Conservation (phyloP, 1,140 invertebrate species). For the Pogonomyrmex californicus region DNA sequence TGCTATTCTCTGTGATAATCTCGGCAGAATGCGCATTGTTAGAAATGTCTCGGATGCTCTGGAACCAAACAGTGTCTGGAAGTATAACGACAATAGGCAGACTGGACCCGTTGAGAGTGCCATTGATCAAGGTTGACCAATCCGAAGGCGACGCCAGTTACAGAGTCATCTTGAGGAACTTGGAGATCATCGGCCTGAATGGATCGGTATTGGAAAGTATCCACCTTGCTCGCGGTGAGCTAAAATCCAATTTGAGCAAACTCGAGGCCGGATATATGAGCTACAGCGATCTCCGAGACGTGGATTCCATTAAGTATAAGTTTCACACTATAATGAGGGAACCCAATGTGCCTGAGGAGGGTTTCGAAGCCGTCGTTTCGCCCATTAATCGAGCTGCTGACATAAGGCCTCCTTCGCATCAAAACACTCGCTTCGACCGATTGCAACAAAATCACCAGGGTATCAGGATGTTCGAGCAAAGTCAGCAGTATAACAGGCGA, state of each 20-base stretch:
- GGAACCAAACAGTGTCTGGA: conserved; percentile 80
- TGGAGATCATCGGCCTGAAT: conserved; percentile 84
- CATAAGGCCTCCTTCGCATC: neutral
- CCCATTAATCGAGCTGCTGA: neutral
- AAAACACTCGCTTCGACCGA: conserved; percentile 49
- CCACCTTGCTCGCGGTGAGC: conserved; percentile 79
- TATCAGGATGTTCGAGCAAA: conserved; percentile 8
- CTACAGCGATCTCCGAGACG: conserved; percentile 81
- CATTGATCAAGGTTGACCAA: conserved; percentile 84
- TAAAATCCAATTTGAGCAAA: conserved; percentile 83
- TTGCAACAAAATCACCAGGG: conserved; percentile 13
- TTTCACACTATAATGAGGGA: conserved; percentile 84
- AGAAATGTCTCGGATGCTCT: conserved; percentile 82
- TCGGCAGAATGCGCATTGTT: conserved; percentile 74
- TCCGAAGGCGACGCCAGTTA: conserved; percentile 84
- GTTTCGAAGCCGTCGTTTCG: conserved; percentile 60
- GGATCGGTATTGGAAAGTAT: conserved; percentile 82
- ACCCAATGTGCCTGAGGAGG: conserved; percentile 59
- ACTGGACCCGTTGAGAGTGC: conserved; percentile 82
- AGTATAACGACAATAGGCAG: conserved; percentile 78
- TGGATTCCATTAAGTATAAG: conserved; percentile 83
- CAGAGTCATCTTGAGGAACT: conserved; percentile 80
- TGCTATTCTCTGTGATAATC: conserved; percentile 4
- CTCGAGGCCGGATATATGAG: conserved; percentile 84
- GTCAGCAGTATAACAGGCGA: neutral